Base-by-base conservation (phyloP, 2,888 invertebrate genomes). In the Flexamia atlantica region DNA sequence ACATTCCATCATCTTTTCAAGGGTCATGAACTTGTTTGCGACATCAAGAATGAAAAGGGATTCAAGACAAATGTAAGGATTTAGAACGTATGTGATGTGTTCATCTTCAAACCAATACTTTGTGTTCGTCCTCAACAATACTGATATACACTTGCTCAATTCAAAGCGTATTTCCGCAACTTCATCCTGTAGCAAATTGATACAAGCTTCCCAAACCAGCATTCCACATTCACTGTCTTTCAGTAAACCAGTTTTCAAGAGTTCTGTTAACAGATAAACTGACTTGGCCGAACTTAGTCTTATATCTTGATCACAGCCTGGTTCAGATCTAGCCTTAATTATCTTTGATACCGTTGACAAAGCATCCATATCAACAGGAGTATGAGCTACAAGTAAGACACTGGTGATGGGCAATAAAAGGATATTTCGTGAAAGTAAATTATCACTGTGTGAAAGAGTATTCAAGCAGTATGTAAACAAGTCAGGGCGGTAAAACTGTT, bases 151-250 rank as follows among this genome's bases (percentile, higher is more conserved):
- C 60, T 79, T 81, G 68, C 84, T 84, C 12, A 76, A 46, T 36
- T 85, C 84, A 68, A 76, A 76, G n/a, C 85, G 28, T 20, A 85
- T 68, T 36, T 84, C 42, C 12, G 32, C 40, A 25, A 81, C 81
- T 81, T 85, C 85, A 42, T 85, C 85, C 84, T 82, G 84, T 17
- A 85, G 46, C 46, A 84, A 79, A 20, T 80, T 57, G 4, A 85
- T 50, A 30, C 81, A 40, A 42, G 82, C 23, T 42, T 83, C 50
- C 85, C 85, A 85, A 2, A 85, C 1, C 68, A 57, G 70, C 9
- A 25, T n/a, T 28, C 81, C 79, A 68, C 80, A 20, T 40, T 20
- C 30, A 53, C 5, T 53, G 4, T 42, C 30, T 32, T 25, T 53
- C 0, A 53, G 2, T 30, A 17, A 4, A 32, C 12, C 14, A 30